These are phyloP conservation scores for Oxyteleia sp. DNA, from an alignment of 2,888 invertebrate species.

Conservation along the genomic window DNA sequence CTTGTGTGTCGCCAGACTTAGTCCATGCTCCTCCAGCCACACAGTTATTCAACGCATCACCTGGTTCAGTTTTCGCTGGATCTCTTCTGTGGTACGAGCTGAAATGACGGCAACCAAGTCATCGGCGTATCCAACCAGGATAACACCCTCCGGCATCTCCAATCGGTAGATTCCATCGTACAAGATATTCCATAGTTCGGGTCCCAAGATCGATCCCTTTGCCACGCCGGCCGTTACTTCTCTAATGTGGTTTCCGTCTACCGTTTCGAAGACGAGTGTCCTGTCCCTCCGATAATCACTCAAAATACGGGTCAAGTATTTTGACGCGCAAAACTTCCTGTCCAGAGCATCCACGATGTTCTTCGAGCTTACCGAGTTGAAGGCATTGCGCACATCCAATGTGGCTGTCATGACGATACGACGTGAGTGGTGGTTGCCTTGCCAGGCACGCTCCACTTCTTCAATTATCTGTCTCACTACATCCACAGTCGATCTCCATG, in stretches of 20 bases:
- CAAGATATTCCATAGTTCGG: slow-evolving; percentile 4
- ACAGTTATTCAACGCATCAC: slow-evolving; percentile 16
- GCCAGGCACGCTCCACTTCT: slow-evolving; percentile 30
- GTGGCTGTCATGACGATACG: slow-evolving; percentile 47
- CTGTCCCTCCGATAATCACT: slow-evolving; percentile 2
- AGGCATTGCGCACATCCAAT: slow-evolving; percentile 15
- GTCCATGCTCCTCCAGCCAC: slow-evolving; percentile 22
- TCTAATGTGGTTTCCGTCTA: not conserved
- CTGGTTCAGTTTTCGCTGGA: slow-evolving; percentile 23
- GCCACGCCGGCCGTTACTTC: not conserved
- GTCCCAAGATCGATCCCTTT: slow-evolving; percentile 5
- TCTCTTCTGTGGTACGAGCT: not conserved
- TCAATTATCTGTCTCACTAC: slow-evolving; percentile 55
- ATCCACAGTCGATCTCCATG: slow-evolving; percentile 61
- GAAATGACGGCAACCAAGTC: not conserved
- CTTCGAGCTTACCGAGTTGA: slow-evolving; percentile 22
- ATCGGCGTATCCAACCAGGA: slow-evolving; percentile 19
- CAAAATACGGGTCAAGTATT: not conserved
- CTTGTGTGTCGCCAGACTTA: slow-evolving; percentile 64
- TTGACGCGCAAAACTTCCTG: not conserved
- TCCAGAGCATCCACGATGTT: slow-evolving; percentile 34
- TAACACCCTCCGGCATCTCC: not conserved
- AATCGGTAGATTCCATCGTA: not conserved
- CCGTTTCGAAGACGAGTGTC: not conserved
- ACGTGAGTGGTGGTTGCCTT: slow-evolving; percentile 50